Evolutionary conservation across 1,140 invertebrate genomes (phyloP).

Genomic region (Penaeus japonicus): DNA sequence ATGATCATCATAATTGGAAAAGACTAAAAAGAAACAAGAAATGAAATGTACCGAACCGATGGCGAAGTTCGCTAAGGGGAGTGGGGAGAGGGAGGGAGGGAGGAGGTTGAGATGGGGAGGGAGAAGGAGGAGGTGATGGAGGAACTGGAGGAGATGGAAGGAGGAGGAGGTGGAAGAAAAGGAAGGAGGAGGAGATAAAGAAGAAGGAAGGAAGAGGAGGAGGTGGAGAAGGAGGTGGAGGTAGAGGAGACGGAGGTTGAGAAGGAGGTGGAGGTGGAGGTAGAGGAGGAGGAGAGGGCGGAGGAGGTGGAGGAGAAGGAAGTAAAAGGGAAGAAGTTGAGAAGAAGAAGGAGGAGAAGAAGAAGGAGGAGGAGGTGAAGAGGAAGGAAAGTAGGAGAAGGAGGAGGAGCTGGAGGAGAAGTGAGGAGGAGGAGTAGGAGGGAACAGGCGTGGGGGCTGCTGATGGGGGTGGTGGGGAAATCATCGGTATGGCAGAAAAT

Average conservation of each 20-base stretch:
- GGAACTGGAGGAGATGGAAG: not conserved
- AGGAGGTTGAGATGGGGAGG: not conserved
- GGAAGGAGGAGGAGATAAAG: no score
- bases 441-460: conserved; percentile 37
- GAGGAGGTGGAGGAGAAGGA: no score
- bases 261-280: not conserved
- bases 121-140: not conserved
- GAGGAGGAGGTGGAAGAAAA: no score
- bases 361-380: not conserved
- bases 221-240: not conserved
- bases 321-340: not conserved
- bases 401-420: conserved; percentile 3
- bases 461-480: not conserved
- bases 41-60: no score
- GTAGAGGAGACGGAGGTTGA: no score
- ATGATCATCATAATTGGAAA: not conserved
- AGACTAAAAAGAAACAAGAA: not conserved
- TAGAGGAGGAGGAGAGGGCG: no score
- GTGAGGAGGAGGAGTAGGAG: conserved; percentile 15
- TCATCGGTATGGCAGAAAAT: conserved; percentile 47
- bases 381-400: not conserved
- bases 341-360: not conserved
- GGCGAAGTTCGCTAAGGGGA: no score
- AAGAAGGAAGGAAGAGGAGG: not conserved
- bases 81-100: no score